A percentile compares a stretch with the other conserved stretches of the same genome.
These are phyloP conservation scores for Bombus vancouverensis DNA, from an alignment of 1,140 invertebrate species.

Conservation along the genomic window DNA sequence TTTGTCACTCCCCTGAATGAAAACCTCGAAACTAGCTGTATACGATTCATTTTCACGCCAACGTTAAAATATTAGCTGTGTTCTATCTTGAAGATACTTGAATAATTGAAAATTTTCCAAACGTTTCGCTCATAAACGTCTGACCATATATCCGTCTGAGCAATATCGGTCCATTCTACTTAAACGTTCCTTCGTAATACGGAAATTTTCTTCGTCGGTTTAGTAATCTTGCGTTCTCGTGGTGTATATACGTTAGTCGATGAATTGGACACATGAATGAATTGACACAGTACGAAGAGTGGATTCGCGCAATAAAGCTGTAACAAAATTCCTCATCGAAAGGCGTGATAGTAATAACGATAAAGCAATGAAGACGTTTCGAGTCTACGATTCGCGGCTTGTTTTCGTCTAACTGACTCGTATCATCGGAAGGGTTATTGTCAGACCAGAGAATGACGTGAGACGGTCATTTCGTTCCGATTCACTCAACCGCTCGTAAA, in stretches of 20 bases:
- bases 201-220: background rate
- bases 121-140: background rate
- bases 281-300: no score
- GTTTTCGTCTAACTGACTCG: background rate
- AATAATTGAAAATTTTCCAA: background rate
- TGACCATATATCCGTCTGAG: background rate
- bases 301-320: background rate
- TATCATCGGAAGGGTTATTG: conserved; percentile 27
- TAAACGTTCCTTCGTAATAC: background rate
- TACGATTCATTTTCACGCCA: background rate
- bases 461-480: conserved; percentile 39
- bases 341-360: no score
- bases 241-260: background rate
- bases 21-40: no score
- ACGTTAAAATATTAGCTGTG: background rate
- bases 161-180: background rate
- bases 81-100: background rate
- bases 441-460: conserved; percentile 30
- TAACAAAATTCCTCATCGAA: background rate
- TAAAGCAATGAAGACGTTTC: no score
- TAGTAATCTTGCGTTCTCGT: background rate
- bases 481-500: conserved; percentile 36
- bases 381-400: background rate
- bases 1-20: background rate
- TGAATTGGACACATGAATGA: background rate